Conservation (phyloP, 2,888 invertebrate species). For the Synanthedon myopaeformis region DNA sequence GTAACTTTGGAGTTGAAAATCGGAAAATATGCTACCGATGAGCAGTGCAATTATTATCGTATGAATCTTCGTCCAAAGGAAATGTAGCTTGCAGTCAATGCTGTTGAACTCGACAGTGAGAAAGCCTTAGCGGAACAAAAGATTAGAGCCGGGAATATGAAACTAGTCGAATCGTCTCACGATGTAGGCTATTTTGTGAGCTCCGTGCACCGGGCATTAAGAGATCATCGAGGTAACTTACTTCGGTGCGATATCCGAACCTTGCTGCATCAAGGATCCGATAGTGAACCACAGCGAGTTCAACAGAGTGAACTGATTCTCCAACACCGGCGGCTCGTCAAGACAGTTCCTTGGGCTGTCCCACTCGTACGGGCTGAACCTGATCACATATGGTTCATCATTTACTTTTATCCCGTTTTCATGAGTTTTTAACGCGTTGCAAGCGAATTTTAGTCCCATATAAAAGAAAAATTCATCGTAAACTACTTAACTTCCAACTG, state of each 20-base stretch:
- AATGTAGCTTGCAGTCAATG: not conserved
- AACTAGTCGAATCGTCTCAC: not conserved
- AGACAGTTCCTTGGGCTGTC: conserved; percentile 89
- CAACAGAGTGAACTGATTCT: conserved; percentile 91
- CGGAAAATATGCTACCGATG: no score
- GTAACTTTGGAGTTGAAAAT: not conserved
- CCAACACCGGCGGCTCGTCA: conserved; percentile 85
- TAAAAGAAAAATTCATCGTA: not conserved
- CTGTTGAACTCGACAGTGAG: not conserved
- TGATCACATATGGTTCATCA: conserved; percentile 65
- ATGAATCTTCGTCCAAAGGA: not conserved
- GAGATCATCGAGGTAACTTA: conserved; percentile 64
- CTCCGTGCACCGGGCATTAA: not conserved
- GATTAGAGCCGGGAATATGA: not conserved
- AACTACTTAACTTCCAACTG: not conserved
- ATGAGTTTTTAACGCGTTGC: not conserved
- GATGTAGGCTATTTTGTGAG: not conserved
- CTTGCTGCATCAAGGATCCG: conserved; percentile 92
- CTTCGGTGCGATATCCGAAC: conserved; percentile 92
- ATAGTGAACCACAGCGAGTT: conserved; percentile 97
- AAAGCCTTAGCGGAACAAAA: not conserved
- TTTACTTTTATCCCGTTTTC: conserved; percentile 11
- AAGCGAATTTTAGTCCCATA: not conserved
- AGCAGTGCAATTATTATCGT: not conserved
- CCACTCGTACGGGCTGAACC: conserved; percentile 95